A percentile compares a stretch with the other conserved stretches of the same genome.
These are phyloP conservation scores for Mico argentatus DNA, from an alignment of 2,797 vertebrate species.

Conservation along the genomic window DNA sequence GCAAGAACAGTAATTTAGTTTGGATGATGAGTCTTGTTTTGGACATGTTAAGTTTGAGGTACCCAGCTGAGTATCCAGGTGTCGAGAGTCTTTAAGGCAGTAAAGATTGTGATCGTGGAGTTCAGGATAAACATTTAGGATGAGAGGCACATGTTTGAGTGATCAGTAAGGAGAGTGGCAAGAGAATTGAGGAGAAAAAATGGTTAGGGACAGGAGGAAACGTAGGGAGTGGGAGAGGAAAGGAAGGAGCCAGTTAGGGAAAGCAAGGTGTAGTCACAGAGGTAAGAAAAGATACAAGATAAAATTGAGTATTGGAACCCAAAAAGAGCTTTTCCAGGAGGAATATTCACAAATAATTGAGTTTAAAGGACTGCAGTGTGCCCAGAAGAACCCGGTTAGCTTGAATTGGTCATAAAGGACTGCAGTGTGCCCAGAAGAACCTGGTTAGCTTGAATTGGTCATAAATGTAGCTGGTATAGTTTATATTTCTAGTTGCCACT, in stretches of 20 bases:
- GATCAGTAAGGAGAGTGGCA: background rate
- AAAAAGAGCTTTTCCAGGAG: background rate
- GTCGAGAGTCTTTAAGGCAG: background rate
- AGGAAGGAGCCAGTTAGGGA: background rate
- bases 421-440: background rate
- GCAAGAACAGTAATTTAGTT: background rate
- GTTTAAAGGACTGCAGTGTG: background rate
- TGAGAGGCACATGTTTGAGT: background rate
- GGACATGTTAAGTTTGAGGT: constrained; percentile 42
- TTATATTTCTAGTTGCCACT: background rate
- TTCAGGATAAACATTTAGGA: background rate
- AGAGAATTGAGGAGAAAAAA: background rate
- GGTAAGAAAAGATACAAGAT: background rate
- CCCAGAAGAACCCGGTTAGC: no score
- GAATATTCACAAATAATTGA: constrained; percentile 9
- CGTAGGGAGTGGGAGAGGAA: background rate
- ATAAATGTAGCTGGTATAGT: background rate
- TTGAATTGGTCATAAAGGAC: no score
- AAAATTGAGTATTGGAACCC: background rate
- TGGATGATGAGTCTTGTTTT: constrained; percentile 1
- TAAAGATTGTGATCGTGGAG: background rate
- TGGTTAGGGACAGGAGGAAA: background rate
- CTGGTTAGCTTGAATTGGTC: background rate
- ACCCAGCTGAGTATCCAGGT: background rate
- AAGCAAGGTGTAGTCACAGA: constrained; percentile 7